phyloP scores from a whole-genome alignment of 2,888 invertebrate genomes.

The Galerucella nymphaeae region DNA sequence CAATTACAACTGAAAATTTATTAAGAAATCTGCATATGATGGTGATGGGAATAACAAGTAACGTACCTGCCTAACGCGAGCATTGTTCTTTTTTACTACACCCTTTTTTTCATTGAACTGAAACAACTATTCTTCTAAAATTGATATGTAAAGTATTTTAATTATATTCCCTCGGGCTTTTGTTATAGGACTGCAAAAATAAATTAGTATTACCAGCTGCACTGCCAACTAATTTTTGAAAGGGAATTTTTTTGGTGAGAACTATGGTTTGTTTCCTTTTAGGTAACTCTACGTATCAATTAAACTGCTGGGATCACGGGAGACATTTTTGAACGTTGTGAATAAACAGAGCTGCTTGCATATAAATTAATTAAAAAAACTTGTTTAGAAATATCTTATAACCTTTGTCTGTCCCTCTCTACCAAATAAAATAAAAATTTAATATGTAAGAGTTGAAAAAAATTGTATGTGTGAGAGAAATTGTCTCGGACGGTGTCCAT shows the following conservation, averaged over 20 bases:
- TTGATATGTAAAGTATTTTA: conserved; percentile 44
- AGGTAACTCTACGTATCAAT: neutral
- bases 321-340: neutral
- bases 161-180: conserved; percentile 40
- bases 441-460: too few species aligned
- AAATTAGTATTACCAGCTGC: conserved; percentile 44
- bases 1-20: conserved; percentile 48
- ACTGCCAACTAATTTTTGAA: conserved; percentile 26
- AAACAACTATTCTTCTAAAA: conserved; percentile 45
- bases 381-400: too few species aligned
- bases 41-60: conserved; percentile 44
- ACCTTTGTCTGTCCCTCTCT: too few species aligned
- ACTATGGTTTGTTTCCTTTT: conserved; percentile 1
- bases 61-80: conserved; percentile 35
- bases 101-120: conserved; percentile 47
- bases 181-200: conserved; percentile 42
- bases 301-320: neutral
- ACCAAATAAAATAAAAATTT: too few species aligned
- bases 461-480: too few species aligned
- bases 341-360: neutral
- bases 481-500: too few species aligned
- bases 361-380: too few species aligned
- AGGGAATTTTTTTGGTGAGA: conserved; percentile 34
- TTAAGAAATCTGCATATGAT: conserved; percentile 49
- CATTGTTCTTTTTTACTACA: conserved; percentile 45